Base-by-base conservation (phyloP, 1,140 invertebrate species). In the Zelostemma sp. region DNA sequence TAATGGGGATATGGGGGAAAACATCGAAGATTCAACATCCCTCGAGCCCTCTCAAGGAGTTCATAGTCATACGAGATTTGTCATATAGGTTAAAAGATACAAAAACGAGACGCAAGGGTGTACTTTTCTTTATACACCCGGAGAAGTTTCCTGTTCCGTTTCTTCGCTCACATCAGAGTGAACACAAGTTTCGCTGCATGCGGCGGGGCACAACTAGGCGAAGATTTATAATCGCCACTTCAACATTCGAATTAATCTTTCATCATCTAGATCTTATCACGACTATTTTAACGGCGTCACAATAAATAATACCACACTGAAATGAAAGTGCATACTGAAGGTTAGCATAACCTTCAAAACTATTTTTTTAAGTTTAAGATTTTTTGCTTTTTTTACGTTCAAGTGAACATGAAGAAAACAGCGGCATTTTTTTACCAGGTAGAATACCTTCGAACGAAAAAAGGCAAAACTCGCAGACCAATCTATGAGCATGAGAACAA, bases 71-170 rank as follows among this genome's bases (percentile, higher is more conserved):
- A 43, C 14, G 41, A 18, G 45, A 63, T 68, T 62, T 28, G 12
- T 47, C 43, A 6, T 46, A 46, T 69, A 12, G 43, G 48, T 62
- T 69, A 49, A 69, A 60, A 60, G 67, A 65, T 65, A 65, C 61
- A 53, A 48, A 54, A 65, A 64, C 56, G 60, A 64, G 67, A 31
- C 67, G 60, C 67, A 16, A 60, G 67, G 60, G 67, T 56, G 49
- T 11, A 47, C 51, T 64, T 45, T 51, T 56, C n/a, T 54, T 49
- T 58, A 17, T 19, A 56, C 6, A 41, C 38, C 19, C n/a, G 38
- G 14, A 58, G 58, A 19, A 58, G 49, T 48, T n/a, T n/a, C n/a
- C n/a, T n/a, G n/a, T 55, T 59, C 35, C 35, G 43, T 59, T 63
- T 59, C 16, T 43, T 59, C 40, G 40, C 3, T 5, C n/a, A 6